Base-by-base conservation (phyloP, 2,797 vertebrate species). In the Buphagus erythrorhynchus region DNA sequence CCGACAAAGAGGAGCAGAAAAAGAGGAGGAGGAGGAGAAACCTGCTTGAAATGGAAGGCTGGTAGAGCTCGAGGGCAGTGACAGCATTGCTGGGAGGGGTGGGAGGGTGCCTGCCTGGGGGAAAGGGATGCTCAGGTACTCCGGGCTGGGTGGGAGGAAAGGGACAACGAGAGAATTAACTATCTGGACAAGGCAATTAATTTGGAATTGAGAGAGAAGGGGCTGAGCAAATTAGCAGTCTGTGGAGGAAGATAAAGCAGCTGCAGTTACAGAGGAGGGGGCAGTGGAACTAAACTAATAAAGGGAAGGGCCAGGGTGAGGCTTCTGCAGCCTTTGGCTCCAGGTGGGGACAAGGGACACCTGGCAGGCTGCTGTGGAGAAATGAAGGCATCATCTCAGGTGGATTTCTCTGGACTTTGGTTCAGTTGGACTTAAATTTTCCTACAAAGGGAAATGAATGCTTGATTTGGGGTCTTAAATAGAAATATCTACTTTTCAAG, bases 221-320 rank as follows among this genome's bases (percentile, higher is more conserved):
- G 68, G 57, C 63, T 72, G 94, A 91, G 92, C 82, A 80, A 76
- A 67, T 73, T 57, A 95, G 93, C 88, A 52, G 86, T 38, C 36
- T 91, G 84, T 6, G 82, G 89, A 92, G 86, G 85, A 81, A 93
- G 85, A 83, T 94, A 54, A 90, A 38, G 58, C 46, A 66, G 55
- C 86, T 58, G 86, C 45, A 25, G 88, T 38, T 43, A 3, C 0
- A 52, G 67, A 76, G 86, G 81, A 94, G 67, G 31, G 38, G 68
- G n/a, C 40, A 54, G 77, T 6, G 77, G 54, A 72, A 43, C 38
- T 51, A 7, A 38, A 78, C 52, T 42, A 20, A n/a, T 7, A 1
- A 0, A 35, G 12, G 10, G 29, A 71, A 72, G 4, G n/a, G 16
- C 5, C 12, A 9, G 36, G 24, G 24, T 57, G 48, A 73, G n/a